phyloP scores from a whole-genome alignment of 1,140 invertebrate genomes.

The Ectropis grisescens region DNA sequence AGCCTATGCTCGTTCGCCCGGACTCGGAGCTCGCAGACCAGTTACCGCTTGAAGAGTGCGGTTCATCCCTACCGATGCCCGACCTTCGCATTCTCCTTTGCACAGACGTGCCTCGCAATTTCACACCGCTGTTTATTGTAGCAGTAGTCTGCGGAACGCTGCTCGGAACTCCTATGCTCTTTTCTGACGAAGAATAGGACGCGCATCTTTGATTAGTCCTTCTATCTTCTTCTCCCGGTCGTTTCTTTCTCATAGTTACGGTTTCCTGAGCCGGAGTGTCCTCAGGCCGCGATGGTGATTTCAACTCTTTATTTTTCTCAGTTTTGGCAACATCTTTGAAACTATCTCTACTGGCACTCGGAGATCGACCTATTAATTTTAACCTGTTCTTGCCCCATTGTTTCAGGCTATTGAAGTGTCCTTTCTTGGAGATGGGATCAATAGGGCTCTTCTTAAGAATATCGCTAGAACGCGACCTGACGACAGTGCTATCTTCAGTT shows the following conservation, averaged over 20 bases:
- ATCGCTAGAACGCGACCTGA: constrained; percentile 78
- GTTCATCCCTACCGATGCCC: constrained; percentile 79
- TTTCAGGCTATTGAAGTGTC: constrained; percentile 84
- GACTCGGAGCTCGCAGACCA: constrained; percentile 94
- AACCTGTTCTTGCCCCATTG: constrained; percentile 85
- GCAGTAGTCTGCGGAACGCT: constrained; percentile 66
- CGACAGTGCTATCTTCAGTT: constrained; percentile 58
- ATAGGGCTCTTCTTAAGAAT: constrained; percentile 75
- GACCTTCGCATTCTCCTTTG: constrained; percentile 72
- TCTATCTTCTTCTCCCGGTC: constrained; percentile 63
- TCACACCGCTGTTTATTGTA: constrained; percentile 75
- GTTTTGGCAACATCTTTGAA: constrained; percentile 58
- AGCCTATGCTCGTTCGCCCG: constrained; percentile 85
- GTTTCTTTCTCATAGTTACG: constrained; percentile 72
- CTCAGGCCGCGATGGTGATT: constrained; percentile 52
- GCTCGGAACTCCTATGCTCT: constrained; percentile 73
- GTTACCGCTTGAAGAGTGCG: constrained; percentile 91
- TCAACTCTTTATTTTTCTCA: constrained; percentile 52
- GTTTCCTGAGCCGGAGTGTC: constrained; percentile 76
- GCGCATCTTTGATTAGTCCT: constrained; percentile 80
- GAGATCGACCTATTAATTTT: constrained; percentile 78
- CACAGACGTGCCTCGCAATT: constrained; percentile 78
- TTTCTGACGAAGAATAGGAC: constrained; percentile 81
- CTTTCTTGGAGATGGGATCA: constrained; percentile 73
- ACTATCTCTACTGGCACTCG: constrained; percentile 61